Evolutionary conservation across 2,113 vertebrate species (phyloP).

Genomic region (Hylia prasina): DNA sequence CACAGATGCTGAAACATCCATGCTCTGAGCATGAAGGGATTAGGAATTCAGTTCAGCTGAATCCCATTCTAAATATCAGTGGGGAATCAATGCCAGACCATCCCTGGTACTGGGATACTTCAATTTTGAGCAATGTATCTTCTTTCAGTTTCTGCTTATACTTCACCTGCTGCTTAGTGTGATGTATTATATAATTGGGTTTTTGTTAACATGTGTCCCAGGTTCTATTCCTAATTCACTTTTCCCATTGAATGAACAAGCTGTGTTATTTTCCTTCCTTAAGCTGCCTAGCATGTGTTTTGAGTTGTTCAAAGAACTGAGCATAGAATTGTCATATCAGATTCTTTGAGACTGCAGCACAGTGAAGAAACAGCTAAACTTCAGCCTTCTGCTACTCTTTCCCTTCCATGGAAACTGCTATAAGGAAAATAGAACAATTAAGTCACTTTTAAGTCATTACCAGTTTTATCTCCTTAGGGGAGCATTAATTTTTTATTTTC

Average conservation of each 20-base stretch:
- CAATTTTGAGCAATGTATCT: not conserved
- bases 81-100: not conserved
- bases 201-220: slow-evolving; percentile 25
- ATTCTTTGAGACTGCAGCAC: not conserved
- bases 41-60: slow-evolving; percentile 1
- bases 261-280: not conserved
- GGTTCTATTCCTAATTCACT: not conserved
- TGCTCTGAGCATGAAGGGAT: not conserved
- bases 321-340: not conserved
- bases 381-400: not conserved
- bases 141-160: slow-evolving; percentile 33
- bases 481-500: slow-evolving; percentile 20
- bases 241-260: not conserved
- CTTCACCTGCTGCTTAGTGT: slow-evolving; percentile 30
- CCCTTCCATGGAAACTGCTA: not conserved
- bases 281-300: not conserved
- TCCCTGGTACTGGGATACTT: not conserved
- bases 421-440: slow-evolving; percentile 11
- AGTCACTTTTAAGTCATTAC: slow-evolving; percentile 24
- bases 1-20: not conserved
- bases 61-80: not conserved
- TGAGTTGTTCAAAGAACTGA: slow-evolving; percentile 15
- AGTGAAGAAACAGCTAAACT: not conserved
- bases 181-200: not conserved
- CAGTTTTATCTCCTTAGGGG: slow-evolving; percentile 3